phyloP scores from a whole-genome alignment of 2,888 invertebrate species.

The Dyspetes luteomarginatus region DNA sequence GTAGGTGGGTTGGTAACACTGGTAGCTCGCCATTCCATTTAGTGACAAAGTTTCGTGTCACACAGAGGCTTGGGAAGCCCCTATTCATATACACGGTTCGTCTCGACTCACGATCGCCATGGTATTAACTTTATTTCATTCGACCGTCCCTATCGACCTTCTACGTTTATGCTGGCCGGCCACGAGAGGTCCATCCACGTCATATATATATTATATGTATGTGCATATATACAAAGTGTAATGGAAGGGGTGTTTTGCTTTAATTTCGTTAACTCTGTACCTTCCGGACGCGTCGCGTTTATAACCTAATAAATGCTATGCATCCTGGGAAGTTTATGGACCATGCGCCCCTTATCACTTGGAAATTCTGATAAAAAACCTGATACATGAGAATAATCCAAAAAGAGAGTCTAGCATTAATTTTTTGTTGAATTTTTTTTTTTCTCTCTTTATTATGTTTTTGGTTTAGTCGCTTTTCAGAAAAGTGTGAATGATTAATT shows the following conservation, averaged over 20 bases:
- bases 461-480: neutral
- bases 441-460: neutral
- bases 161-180: too few relatives aligned
- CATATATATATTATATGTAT: too few relatives aligned
- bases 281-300: neutral
- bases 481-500: neutral
- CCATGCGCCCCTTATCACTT: neutral
- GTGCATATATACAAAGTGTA: conserved; percentile 24
- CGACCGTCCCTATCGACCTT: too few relatives aligned
- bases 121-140: too few relatives aligned
- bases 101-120: too few relatives aligned
- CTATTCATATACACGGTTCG: conserved; percentile 20
- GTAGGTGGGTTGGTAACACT: conserved; percentile 23
- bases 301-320: conserved; percentile 49
- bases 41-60: conserved; percentile 58
- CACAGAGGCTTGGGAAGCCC: conserved; percentile 13
- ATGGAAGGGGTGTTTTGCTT: conserved; percentile 58
- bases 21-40: conserved; percentile 59
- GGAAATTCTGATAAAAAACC: neutral
- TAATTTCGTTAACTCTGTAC: conserved; percentile 58
- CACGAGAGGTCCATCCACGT: too few relatives aligned
- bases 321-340: conserved; percentile 33
- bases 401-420: neutral
- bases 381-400: neutral
- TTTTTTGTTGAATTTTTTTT: neutral